Conservation (phyloP, 2,113 vertebrate species). For the Misgurnus mizolepis region DNA sequence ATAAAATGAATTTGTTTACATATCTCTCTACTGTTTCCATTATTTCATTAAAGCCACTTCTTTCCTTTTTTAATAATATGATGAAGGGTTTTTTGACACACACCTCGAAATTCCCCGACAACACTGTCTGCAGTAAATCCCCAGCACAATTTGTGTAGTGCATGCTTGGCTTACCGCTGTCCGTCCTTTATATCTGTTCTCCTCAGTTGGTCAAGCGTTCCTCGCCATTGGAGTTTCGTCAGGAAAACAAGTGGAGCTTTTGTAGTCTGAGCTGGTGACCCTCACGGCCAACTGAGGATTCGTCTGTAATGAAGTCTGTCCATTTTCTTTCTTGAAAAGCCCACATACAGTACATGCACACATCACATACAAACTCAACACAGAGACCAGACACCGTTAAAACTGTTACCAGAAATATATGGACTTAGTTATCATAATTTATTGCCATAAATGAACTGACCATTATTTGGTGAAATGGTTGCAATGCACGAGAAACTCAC, state of each 20-base stretch:
- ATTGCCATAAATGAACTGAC: no score
- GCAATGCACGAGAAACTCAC: no score
- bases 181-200: conserved; percentile 43
- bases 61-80: no score
- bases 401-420: background rate
- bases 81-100: no score
- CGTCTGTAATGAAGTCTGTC: conserved; percentile 39
- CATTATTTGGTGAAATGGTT: no score
- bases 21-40: no score
- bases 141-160: background rate
- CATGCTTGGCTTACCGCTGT: background rate
- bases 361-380: background rate
- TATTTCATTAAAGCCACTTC: no score
- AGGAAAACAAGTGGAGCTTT: conserved; percentile 44
- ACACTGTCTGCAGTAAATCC: no score
- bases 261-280: conserved; percentile 34
- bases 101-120: no score
- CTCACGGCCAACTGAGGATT: conserved; percentile 27
- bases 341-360: conserved; percentile 1
- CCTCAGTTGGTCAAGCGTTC: conserved; percentile 16
- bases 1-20: no score
- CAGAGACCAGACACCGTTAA: background rate
- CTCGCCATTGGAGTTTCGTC: background rate
- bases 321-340: conserved; percentile 25
- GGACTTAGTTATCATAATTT: background rate